These are phyloP conservation scores for Bombylius major DNA, from an alignment of 2,888 invertebrate species.

Conservation along the genomic window DNA sequence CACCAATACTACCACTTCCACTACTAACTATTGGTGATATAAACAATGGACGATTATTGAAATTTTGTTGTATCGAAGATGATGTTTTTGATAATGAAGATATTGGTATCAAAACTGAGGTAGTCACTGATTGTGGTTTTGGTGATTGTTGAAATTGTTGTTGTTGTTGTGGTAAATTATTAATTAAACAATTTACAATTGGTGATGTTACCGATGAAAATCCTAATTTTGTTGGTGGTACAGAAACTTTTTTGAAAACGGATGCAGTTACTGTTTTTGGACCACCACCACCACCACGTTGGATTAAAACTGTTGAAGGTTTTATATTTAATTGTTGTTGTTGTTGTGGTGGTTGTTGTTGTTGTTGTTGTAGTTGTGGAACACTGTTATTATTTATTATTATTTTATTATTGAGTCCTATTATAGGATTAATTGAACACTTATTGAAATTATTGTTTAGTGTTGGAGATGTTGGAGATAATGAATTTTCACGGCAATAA, in stretches of 20 bases:
- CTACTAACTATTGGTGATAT: not conserved
- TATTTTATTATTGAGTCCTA: constrained; percentile 16
- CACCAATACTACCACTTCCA: not conserved
- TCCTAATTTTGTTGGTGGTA: constrained; percentile 6
- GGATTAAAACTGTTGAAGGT: not conserved
- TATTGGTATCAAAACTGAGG: constrained; percentile 26
- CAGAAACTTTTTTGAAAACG: constrained; percentile 21
- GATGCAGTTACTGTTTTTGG: constrained; percentile 35
- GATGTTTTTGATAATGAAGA: constrained; percentile 9
- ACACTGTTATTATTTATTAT: too few species aligned
- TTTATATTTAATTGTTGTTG: not conserved
- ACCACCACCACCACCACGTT: constrained; percentile 12
- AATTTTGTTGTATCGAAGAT: too few species aligned
- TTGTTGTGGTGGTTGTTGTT: constrained; percentile 6
- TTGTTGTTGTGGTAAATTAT: too few species aligned
- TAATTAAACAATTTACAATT: constrained; percentile 2
- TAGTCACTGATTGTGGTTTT: constrained; percentile 25
- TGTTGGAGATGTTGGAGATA: constrained; percentile 15
- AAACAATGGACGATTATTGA: too few species aligned
- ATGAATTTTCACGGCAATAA: constrained; percentile 8
- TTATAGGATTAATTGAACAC: constrained; percentile 14
- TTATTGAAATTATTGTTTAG: constrained; percentile 8
- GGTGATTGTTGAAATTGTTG: constrained; percentile 4
- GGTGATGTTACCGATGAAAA: constrained; percentile 5
- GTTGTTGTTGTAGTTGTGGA: not conserved